These are phyloP conservation scores for Platycnemis pennipes DNA, from an alignment of 2,888 invertebrate genomes.

Conservation along the genomic window DNA sequence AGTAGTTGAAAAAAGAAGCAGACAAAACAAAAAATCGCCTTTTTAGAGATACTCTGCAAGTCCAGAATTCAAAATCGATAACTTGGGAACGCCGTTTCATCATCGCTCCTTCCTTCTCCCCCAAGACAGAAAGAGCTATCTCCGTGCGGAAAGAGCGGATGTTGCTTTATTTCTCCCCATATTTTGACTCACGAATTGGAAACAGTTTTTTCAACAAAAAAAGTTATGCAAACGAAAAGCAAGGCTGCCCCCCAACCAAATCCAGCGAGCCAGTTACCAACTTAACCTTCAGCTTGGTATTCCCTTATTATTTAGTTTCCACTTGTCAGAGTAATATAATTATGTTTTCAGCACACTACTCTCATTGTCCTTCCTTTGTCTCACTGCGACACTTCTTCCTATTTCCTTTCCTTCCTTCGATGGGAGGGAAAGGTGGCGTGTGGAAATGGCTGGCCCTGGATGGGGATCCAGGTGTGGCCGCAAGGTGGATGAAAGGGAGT, in stretches of 20 bases:
- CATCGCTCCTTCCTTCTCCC: not conserved
- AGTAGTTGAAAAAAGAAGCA: not conserved
- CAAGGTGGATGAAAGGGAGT: not conserved
- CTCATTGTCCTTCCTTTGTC: too few species aligned
- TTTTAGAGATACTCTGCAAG: not conserved
- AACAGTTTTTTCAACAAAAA: not conserved
- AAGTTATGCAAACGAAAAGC: not conserved
- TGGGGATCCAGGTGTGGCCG: not conserved
- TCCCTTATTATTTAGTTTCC: too few species aligned
- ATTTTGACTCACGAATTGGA: not conserved
- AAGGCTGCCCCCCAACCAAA: not conserved
- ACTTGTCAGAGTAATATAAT: too few species aligned
- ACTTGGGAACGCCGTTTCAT: not conserved
- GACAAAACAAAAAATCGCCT: not conserved
- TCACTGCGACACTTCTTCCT: too few species aligned
- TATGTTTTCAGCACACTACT: too few species aligned
- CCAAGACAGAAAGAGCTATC: not conserved
- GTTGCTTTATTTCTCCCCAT: not conserved
- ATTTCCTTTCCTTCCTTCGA: not conserved
- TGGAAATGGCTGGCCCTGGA: too few species aligned
- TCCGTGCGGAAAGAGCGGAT: not conserved
- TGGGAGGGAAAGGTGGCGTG: too few species aligned
- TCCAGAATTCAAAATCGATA: constrained; percentile 22
- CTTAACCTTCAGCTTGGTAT: too few species aligned
- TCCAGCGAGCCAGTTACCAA: not conserved